Base-by-base conservation (phyloP, 1,140 invertebrate species). In the Heliconius himera region DNA sequence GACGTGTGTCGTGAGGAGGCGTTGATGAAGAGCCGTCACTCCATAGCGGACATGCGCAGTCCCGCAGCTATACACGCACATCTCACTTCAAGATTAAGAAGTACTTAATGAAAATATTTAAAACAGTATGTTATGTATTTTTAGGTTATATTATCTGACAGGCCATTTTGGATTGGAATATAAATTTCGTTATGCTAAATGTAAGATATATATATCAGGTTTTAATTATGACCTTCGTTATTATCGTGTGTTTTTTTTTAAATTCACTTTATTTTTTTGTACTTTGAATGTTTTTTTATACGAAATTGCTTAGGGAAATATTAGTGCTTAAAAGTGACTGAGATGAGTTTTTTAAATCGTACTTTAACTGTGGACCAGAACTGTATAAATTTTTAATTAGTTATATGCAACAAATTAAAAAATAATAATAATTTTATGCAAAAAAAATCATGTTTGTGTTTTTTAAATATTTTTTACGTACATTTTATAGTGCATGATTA, bases 31-130 rank as follows among this genome's bases (percentile, higher is more conserved):
- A 86, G 88, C 8, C 86, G 93, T 4, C 93, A 93, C 80, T 94
- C 93, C 9, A 94, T 93, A 79, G 92, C 91, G 8, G 94, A 91
- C 86, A 90, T 91, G 90, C 88, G 90, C 38, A 90, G 80, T 77
- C 86, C 84, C 46, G 89, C 88, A 1, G 85, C 83, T 2, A 56
- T 87, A n/a, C 86, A 88, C 41, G 87, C 86, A 3, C 83, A 88
- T 73, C 81, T 89, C 13, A 82, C 81, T 11, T 81, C 85, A 29
- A 84, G 81, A 11, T 81, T 83, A 75, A 74, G 81, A 70, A 83
- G 81, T 79, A 84, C 85, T 73, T 85, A 77, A 87, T 60, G 26
- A 13, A 29, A 66, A 66, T 66, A 66, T 66, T 66, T 4, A 18
- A 26, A 66, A 66, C 5, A 29, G 26, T 29, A 29, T 26, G 26